These are phyloP conservation scores for Dreissena polymorpha DNA, from an alignment of 1,140 invertebrate species.

Conservation along the genomic window DNA sequence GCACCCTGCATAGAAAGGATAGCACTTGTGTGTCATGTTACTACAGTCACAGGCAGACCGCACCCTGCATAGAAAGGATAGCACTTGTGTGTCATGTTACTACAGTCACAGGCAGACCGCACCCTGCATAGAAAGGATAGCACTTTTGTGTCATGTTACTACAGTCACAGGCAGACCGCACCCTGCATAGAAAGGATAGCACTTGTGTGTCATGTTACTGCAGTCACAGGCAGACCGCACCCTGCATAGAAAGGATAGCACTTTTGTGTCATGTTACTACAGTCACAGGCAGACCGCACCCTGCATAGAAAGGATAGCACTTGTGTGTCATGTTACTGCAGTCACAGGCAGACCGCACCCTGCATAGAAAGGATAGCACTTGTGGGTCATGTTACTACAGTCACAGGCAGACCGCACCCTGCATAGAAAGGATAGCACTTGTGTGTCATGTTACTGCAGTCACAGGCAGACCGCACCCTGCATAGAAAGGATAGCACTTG, in stretches of 20 bases:
- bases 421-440: slow-evolving; percentile 18
- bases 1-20: slow-evolving; percentile 77
- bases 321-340: slow-evolving; percentile 82
- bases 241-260: slow-evolving; percentile 61
- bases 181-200: slow-evolving; percentile 62
- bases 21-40: neutral
- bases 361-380: slow-evolving; percentile 52
- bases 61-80: slow-evolving; percentile 76
- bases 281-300: slow-evolving; percentile 85
- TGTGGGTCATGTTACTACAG: slow-evolving; percentile 82
- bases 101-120: slow-evolving; percentile 85
- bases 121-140: slow-evolving; percentile 76
- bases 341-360: slow-evolving; percentile 84
- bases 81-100: slow-evolving; percentile 66
- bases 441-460: slow-evolving; percentile 84
- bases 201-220: slow-evolving; percentile 77
- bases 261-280: slow-evolving; percentile 80
- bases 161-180: slow-evolving; percentile 85
- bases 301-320: slow-evolving; percentile 61
- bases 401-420: slow-evolving; percentile 84
- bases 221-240: slow-evolving; percentile 85
- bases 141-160: slow-evolving; percentile 77
- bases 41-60: slow-evolving; percentile 86
- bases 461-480: slow-evolving; percentile 83
- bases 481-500: slow-evolving; percentile 16